Base-by-base conservation (phyloP, 2,113 vertebrate species). In the Lynx canadensis region DNA sequence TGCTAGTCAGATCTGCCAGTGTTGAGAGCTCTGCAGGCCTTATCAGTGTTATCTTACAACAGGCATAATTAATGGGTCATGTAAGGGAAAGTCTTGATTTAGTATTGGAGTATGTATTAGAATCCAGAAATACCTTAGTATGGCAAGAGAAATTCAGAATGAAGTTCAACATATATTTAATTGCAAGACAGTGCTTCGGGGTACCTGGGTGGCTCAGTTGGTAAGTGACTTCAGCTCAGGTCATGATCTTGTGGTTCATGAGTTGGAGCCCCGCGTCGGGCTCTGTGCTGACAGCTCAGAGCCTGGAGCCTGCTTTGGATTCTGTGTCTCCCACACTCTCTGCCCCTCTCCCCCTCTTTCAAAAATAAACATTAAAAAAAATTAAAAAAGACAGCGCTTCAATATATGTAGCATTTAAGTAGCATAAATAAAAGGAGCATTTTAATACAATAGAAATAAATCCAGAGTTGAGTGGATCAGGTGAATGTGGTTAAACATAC, bases 161-260 rank as follows among this genome's bases (percentile, higher is more conserved):
- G 79, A 65, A 65, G 16, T 73, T 94, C 27, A 89, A 55, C 45
- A 65, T 81, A 68, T 80, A 80, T 76, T 94, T 94, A 96, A 45
- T 89, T 89, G 19, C 38, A 89, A 89, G 79, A 57, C 8, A 81
- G 19, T 36, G 23, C 21, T 55, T 55, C 5, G 2, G 55, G 16
- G 18, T 18, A 55, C 18, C 55, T 55, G 55, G 55, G 55, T 55
- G 55, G 55, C 55, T 55, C 55, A 18, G 16, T 55, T 55, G 55
- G 55, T 55, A 55, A 55, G 55, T 55, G 55, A 55, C 55, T 55
- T 55, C 18, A 55, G 55, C 55, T 55, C 55, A 55, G 55, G 55
- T 55, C 52, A 55, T 55, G 18, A 55, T 55, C 55, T 55, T 55
- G 55, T 18, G 16, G 55, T 55, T 55, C 18, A 55, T 55, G 55